A percentile compares a stretch with the other conserved stretches of the same genome.
Evolutionary conservation across 2,888 invertebrate genomes (phyloP).

Genomic region (Sminthurinus aureus): DNA sequence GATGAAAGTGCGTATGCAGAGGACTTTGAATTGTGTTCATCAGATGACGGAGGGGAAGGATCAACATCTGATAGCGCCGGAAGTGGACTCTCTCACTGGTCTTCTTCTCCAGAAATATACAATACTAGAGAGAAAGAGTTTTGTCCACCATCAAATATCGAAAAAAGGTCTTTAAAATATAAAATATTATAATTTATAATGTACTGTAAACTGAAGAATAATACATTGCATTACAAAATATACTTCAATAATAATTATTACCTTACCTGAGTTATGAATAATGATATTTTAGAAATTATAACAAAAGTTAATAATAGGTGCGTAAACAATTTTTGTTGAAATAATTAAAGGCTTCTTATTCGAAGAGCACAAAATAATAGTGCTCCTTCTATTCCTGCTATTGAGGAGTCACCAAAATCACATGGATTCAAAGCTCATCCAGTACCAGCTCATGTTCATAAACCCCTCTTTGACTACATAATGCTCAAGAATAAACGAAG

Average conservation of each 20-base stretch:
- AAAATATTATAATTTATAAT: conserved; percentile 3
- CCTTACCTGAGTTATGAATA: too few relatives aligned
- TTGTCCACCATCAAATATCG: conserved; percentile 52
- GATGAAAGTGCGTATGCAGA: conserved; percentile 27
- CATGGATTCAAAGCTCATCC: conserved; percentile 52
- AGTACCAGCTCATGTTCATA: conserved; percentile 56
- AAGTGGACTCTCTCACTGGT: conserved; percentile 53
- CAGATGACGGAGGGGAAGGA: conserved; percentile 6
- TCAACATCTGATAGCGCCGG: conserved; percentile 31
- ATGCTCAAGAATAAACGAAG: conserved; percentile 57
- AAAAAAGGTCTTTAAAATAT: too few relatives aligned
- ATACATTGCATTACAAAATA: neutral
- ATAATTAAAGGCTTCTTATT: conserved; percentile 39
- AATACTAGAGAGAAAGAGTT: conserved; percentile 48
- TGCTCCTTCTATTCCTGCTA: conserved; percentile 50
- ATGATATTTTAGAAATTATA: too few relatives aligned
- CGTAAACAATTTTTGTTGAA: too few relatives aligned
- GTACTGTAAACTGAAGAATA: neutral
- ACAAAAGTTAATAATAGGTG: too few relatives aligned
- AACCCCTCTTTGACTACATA: conserved; percentile 56
- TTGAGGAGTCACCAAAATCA: conserved; percentile 38
- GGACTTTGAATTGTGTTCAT: conserved; percentile 34
- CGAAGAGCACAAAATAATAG: conserved; percentile 55
- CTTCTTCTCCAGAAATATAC: conserved; percentile 56
- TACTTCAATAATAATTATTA: neutral